A percentile compares a stretch with the other conserved stretches of the same genome.
Evolutionary conservation across 2,797 vertebrate species (phyloP).

Genomic region (Acanthornis magna): DNA sequence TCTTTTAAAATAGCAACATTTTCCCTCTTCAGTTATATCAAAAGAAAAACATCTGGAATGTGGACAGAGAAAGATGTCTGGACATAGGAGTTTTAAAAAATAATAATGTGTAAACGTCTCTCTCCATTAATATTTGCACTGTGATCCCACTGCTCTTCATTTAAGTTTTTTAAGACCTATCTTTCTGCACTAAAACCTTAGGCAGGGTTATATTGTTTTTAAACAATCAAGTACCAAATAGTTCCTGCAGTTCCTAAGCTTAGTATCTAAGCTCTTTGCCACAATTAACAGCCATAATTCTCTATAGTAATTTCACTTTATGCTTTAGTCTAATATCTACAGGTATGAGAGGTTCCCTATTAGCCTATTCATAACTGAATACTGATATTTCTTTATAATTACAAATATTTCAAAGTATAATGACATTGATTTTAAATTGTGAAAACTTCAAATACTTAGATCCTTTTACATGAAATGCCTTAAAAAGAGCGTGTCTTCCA

Average conservation of each 20-base stretch:
- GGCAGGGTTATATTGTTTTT: background rate
- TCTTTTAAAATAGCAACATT: background rate
- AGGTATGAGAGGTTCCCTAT: background rate
- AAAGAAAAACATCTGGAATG: accelerated
- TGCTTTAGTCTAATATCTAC: background rate
- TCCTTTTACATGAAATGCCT: background rate
- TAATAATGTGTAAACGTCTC: background rate
- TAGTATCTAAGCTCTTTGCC: background rate
- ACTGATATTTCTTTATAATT: background rate
- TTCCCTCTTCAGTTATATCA: background rate
- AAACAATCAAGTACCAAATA: background rate
- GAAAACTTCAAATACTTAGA: background rate
- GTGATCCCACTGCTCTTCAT: background rate
- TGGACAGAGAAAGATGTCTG: background rate
- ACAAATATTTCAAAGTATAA: background rate
- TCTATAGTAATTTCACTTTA: background rate
- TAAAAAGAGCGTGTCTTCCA: background rate
- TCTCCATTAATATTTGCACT: background rate
- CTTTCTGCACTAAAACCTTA: background rate
- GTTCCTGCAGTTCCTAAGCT: background rate
- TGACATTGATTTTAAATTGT: background rate
- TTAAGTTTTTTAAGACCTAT: background rate
- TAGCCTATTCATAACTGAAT: background rate
- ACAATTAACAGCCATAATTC: background rate
- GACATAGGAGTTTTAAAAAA: background rate